Percentiles rank a stretch among this genome's conserved stretches.
Conservation (phyloP, 2,113 vertebrate genomes). For the Microcebus tavaratra region DNA sequence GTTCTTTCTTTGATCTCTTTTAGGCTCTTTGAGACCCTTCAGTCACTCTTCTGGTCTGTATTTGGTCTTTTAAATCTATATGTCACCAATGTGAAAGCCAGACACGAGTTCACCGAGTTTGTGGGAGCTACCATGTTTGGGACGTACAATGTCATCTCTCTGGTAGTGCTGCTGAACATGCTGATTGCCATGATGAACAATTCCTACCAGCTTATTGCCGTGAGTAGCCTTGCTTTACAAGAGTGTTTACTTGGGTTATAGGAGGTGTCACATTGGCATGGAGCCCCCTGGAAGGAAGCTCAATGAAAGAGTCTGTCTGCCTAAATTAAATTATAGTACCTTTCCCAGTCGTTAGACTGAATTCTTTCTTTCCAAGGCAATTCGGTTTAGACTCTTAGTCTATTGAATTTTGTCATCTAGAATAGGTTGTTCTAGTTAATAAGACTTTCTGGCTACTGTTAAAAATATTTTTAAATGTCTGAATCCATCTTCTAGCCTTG, state of each 20-base stretch:
- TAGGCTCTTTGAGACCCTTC: constrained; percentile 97
- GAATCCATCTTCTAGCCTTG: constrained; percentile 25
- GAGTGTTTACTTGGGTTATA: background rate
- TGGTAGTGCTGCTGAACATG: constrained; percentile 98
- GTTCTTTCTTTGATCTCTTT: constrained; percentile 53
- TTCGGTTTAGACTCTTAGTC: background rate
- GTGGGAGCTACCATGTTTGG: constrained; percentile 98
- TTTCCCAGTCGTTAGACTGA: constrained; percentile 17
- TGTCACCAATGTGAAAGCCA: constrained; percentile 96
- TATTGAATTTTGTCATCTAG: background rate
- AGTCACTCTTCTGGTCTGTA: constrained; percentile 98
- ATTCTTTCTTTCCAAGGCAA: constrained; percentile 35
- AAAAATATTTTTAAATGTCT: constrained; percentile 18
- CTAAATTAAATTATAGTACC: background rate
- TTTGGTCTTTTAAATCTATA: constrained; percentile 96
- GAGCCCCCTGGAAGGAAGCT: background rate
- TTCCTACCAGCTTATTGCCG: constrained; percentile 98
- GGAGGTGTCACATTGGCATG: background rate
- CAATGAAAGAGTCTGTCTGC: background rate
- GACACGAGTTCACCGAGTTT: constrained; percentile 97
- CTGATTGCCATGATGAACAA: constrained; percentile 99
- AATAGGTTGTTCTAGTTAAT: background rate
- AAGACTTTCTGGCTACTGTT: constrained; percentile 5
- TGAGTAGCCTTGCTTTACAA: constrained; percentile 82
- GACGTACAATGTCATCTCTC: constrained; percentile 97